Base-by-base conservation (phyloP, 1,140 invertebrate species). In the Adoxophyes honmai region DNA sequence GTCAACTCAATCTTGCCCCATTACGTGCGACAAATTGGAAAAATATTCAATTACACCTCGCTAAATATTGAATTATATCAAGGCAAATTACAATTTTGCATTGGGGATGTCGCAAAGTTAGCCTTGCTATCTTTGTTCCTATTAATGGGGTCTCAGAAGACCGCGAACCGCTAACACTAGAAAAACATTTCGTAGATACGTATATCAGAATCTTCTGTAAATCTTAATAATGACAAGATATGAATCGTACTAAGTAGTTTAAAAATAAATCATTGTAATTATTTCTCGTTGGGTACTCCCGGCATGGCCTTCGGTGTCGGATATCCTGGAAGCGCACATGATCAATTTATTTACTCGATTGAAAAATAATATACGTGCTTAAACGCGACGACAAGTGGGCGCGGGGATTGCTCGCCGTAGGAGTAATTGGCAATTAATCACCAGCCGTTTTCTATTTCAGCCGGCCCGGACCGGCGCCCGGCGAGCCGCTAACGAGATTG, bases 1-100 rank as follows among this genome's bases (percentile, higher is more conserved):
- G 74, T 83, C 82, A 82, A 88, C 82, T 88, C 86, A 88, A 88
- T 88, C 86, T 88, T 87, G 86, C 82, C 79, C 86, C 83, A 88
- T 88, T 88, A 88, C 83, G 76, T 78, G 81, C 82, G 80, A 87
- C 86, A 88, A 88, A 88, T 88, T 88, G 86, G 86, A 88, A 88
- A 88, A 88, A 88, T 88, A 88, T 88, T 87, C 84, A 88, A 88
- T 88, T 88, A 88, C 82, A 85, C 70, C 79, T 73, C 73, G 78
- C 82, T 84, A 78, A 84, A 86, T 86, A 88, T 88, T 86, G 81
- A 80, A 88, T 88, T 88, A 88, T 88, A 86, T 85, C 79, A 81
- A 70, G 73, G 82, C 77, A 82, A 86, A 88, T 86, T 86, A 88
- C 82, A 85, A 81, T 85, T 82, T 84, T 70, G 79, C 75, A 77